Percentiles rank a stretch among this genome's conserved stretches.
Conservation (phyloP, 2,888 invertebrate genomes). For the Aspidiotus rigidus region DNA sequence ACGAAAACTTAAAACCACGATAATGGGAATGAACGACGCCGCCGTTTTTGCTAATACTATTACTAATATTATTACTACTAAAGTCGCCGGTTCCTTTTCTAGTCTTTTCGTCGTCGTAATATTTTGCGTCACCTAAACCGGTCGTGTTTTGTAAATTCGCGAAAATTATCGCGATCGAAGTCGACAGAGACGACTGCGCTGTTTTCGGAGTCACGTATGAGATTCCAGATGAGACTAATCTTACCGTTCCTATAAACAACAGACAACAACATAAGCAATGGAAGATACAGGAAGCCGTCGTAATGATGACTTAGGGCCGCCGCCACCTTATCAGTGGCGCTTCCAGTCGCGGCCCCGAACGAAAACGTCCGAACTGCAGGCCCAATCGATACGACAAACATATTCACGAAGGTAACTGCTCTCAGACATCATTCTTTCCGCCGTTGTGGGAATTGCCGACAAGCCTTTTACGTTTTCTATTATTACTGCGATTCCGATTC, state of each 20-base stretch:
- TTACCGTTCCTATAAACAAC: not conserved
- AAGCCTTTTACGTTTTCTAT: slow-evolving; percentile 18
- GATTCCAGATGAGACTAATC: slow-evolving; percentile 8
- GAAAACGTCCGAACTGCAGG: slow-evolving; percentile 11
- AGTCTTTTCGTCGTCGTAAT: not conserved
- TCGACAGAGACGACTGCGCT: slow-evolving; percentile 2
- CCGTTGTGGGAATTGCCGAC: not conserved
- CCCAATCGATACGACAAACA: slow-evolving; percentile 5
- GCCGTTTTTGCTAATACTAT: not conserved
- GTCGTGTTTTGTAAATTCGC: not conserved
- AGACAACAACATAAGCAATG: slow-evolving; percentile 15
- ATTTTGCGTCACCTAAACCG: slow-evolving; percentile 6
- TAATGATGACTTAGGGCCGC: slow-evolving; percentile 19
- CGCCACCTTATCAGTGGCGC: slow-evolving; percentile 19
- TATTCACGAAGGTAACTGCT: not conserved
- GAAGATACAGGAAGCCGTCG: slow-evolving; percentile 18
- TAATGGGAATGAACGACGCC: slow-evolving; percentile 2
- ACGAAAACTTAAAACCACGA: not conserved
- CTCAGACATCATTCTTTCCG: not conserved
- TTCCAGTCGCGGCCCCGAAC: slow-evolving; percentile 14
- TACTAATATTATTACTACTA: not conserved
- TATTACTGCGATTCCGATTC: slow-evolving; percentile 12
- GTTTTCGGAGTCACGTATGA: not conserved
- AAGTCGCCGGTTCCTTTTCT: not conserved
- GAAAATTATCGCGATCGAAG: slow-evolving; percentile 6